Evolutionary conservation across 2,113 vertebrate species (phyloP).

Genomic region (Pseudorasbora parva): DNA sequence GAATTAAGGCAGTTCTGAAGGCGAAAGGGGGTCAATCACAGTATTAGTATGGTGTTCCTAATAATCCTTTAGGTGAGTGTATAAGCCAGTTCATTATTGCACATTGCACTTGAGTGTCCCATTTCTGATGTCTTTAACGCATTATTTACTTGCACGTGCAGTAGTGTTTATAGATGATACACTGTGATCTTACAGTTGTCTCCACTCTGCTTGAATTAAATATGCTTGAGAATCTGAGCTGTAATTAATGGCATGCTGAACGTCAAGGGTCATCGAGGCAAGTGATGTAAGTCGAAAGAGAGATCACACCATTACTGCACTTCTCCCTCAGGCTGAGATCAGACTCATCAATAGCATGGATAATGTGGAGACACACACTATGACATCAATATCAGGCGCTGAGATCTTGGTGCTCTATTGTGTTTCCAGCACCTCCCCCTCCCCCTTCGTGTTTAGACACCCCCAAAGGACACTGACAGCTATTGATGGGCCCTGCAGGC

Average conservation of each 20-base stretch:
- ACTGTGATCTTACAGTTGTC: background rate
- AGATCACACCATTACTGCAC: constrained; percentile 49
- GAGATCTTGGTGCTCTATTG: constrained; percentile 59
- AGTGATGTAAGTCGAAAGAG: constrained; percentile 1
- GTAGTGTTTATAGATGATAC: background rate
- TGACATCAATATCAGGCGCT: constrained; percentile 69
- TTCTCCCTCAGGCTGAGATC: constrained; percentile 69
- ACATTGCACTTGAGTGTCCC: background rate
- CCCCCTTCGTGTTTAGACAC: constrained; percentile 36
- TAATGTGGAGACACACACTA: constrained; percentile 66
- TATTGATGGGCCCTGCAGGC: constrained; percentile 55
- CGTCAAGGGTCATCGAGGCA: background rate
- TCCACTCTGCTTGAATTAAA: background rate
- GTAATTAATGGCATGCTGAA: background rate
- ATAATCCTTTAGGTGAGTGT: too few species aligned
- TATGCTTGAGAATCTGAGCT: background rate
- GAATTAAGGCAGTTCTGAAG: too few species aligned
- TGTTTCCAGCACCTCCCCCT: constrained; percentile 43
- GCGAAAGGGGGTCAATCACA: too few species aligned
- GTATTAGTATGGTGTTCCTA: too few species aligned
- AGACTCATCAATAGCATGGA: constrained; percentile 69
- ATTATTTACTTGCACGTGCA: background rate
- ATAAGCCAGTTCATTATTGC: background rate
- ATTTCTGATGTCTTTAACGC: background rate
- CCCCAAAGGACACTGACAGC: constrained; percentile 53